Base-by-base conservation (phyloP, 2,888 invertebrate genomes). In the Lymantria monacha region DNA sequence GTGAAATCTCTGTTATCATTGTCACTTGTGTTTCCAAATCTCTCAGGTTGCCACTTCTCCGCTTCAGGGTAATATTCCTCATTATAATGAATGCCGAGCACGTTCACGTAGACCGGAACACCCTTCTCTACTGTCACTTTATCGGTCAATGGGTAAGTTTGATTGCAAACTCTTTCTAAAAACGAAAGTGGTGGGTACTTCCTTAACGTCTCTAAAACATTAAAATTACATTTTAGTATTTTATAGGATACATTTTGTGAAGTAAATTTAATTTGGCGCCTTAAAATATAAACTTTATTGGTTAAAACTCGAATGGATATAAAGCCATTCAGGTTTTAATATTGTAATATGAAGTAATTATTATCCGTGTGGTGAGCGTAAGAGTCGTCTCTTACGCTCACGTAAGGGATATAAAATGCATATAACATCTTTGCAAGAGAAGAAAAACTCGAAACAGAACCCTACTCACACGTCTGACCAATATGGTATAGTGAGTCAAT, bases 191-290 rank as follows among this genome's bases (percentile, higher is more conserved):
- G 76, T 1, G 86, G 74, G 55, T 81, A 73, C 57, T 81, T 85
- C 1, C 87, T 73, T 42, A 87, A 47, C 0, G 87, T 86, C 62
- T 87, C 87, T 87, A 67, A 30, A 75, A 74, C 0, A 42, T 12
- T 14, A 10, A 41, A 3, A 33, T 33, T 10, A 33, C 7, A 33
- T 33, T 10, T 11, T 11, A 36, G 36, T n/a, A n/a, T 36, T 36
- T 40, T 12, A 5, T 3, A 15, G 12, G 0, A 13, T 30, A 36
- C n/a, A 22, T 13, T 36, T 22, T 7, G 7, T 8, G 11, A 9
- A 9, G 1, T 11, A 0, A n/a, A n/a, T n/a, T n/a, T n/a, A n/a
- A n/a, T n/a, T n/a, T n/a, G n/a, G n/a, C n/a, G n/a, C n/a, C n/a
- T n/a, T n/a, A n/a, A n/a, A n/a, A n/a, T n/a, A n/a, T n/a, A n/a